Conservation (phyloP, 2,113 vertebrate species). For the Aldabrachelys gigantea region DNA sequence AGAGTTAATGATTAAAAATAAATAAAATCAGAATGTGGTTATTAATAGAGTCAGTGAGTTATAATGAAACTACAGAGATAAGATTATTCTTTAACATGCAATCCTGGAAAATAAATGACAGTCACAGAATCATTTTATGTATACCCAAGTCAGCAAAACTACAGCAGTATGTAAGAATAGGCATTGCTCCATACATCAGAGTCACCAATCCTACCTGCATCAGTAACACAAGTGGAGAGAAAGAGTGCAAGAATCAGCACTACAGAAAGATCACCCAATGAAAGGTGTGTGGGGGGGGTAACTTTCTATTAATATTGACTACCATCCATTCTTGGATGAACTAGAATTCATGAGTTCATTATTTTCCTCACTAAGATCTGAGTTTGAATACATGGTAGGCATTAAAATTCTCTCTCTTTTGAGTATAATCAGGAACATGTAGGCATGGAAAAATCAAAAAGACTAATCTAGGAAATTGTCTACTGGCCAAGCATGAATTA, state of each 20-base stretch:
- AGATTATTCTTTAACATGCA: slow-evolving; percentile 17
- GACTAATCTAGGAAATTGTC: neutral
- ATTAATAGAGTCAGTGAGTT: neutral
- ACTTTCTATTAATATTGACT: neutral
- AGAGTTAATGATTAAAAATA: slow-evolving; percentile 47
- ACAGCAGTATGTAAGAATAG: neutral
- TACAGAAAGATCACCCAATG: neutral
- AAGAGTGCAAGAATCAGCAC: neutral
- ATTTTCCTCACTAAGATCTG: too few relatives aligned
- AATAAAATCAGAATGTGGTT: neutral
- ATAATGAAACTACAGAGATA: neutral
- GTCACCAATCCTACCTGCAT: neutral
- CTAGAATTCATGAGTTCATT: neutral
- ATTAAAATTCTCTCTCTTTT: too few relatives aligned
- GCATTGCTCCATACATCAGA: neutral
- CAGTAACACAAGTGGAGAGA: neutral
- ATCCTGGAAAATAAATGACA: neutral
- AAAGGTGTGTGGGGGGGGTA: neutral
- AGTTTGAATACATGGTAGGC: too few relatives aligned
- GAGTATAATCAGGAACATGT: neutral
- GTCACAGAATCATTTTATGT: slow-evolving; percentile 26
- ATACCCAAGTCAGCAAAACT: slow-evolving; percentile 4
- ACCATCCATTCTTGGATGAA: neutral
- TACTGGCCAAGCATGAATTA: neutral
- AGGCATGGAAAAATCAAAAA: neutral